Conservation (phyloP, 2,113 vertebrate genomes). For the Syngnathoides biaculeatus region DNA sequence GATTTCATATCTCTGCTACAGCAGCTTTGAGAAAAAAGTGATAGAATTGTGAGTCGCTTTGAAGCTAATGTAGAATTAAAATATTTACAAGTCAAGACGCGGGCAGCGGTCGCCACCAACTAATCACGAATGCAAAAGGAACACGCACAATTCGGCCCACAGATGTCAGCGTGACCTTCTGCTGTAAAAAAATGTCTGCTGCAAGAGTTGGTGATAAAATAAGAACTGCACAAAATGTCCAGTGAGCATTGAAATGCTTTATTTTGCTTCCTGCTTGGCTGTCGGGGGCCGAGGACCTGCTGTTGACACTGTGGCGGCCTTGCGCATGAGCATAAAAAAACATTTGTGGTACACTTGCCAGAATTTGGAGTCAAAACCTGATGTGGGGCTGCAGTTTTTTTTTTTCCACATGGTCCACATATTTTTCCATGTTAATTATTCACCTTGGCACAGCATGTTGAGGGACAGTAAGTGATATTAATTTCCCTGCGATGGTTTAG, state of each 20-base stretch:
- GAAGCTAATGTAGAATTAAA: neutral
- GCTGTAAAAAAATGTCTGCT: neutral
- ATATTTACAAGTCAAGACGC: neutral
- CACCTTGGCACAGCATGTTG: too few relatives aligned
- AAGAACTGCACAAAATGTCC: slow-evolving; percentile 23
- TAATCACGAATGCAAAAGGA: neutral
- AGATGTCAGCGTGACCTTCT: neutral
- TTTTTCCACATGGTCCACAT: too few relatives aligned
- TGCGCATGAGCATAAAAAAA: neutral
- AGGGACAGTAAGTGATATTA: too few relatives aligned
- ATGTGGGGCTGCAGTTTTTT: neutral
- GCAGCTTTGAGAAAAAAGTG: neutral
- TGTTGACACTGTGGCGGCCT: slow-evolving; percentile 1
- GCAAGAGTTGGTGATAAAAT: slow-evolving; percentile 11
- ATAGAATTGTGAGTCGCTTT: neutral
- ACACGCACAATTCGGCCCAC: neutral
- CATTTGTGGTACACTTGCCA: neutral
- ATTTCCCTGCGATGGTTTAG: too few relatives aligned
- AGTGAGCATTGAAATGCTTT: slow-evolving; percentile 30
- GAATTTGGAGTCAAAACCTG: neutral
- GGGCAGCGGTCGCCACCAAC: neutral
- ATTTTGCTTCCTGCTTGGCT: slow-evolving; percentile 19
- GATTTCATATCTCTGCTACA: neutral
- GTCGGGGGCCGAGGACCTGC: slow-evolving; percentile 27
- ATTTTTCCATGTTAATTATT: too few relatives aligned